These are phyloP conservation scores for Chalcis sispes DNA, from an alignment of 2,888 invertebrate species.

Conservation along the genomic window DNA sequence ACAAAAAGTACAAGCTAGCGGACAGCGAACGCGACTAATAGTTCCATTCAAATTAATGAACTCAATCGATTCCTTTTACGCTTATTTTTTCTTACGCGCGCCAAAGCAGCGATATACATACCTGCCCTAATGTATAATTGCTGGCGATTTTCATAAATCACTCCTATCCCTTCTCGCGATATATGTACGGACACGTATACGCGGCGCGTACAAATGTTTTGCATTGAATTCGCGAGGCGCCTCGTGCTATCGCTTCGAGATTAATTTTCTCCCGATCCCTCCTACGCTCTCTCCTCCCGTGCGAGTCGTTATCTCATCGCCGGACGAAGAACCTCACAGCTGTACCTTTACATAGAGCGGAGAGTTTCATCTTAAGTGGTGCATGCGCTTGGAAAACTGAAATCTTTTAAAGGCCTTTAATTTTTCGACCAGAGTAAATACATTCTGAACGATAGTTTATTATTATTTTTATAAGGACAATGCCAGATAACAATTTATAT, in stretches of 20 bases:
- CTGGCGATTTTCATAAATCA: constrained; percentile 55
- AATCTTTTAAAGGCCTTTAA: too few species aligned
- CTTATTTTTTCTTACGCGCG: constrained; percentile 7
- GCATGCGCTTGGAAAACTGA: neutral
- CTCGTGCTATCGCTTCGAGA: constrained; percentile 38
- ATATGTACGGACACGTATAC: neutral
- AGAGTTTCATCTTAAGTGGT: too few species aligned
- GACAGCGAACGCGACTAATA: constrained; percentile 34
- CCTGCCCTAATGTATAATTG: constrained; percentile 52
- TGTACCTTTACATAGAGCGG: neutral
- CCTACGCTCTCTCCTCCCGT: constrained; percentile 19
- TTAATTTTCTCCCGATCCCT: constrained; percentile 51
- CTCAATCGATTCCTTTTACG: constrained; percentile 48
- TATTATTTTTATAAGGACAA: too few species aligned
- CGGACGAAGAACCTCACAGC: neutral
- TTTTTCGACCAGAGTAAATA: too few species aligned
- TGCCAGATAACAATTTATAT: too few species aligned
- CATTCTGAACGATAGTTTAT: too few species aligned
- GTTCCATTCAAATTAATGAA: constrained; percentile 52
- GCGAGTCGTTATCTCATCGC: constrained; percentile 4
- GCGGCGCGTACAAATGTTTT: constrained; percentile 19
- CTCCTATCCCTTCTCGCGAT: neutral
- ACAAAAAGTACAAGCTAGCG: constrained; percentile 6
- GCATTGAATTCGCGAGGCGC: constrained; percentile 53
- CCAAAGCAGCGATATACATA: constrained; percentile 17